phyloP scores from a whole-genome alignment of 2,797 vertebrate species.

The Cyclopterus lumpus region DNA sequence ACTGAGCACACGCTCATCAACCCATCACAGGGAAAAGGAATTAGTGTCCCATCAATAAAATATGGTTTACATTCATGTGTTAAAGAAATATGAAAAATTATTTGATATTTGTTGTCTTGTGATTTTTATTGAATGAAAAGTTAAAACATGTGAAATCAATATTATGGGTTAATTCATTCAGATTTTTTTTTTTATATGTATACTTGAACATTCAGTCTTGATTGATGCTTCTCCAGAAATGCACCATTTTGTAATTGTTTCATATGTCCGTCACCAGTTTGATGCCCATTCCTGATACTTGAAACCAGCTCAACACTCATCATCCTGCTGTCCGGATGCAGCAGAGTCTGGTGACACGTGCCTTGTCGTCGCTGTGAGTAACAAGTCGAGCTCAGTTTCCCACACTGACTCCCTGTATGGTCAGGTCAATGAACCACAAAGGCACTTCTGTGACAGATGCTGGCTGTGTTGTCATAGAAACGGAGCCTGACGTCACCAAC shows the following conservation, averaged over 20 bases:
- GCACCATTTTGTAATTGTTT: no score
- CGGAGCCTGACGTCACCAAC: conserved; percentile 49
- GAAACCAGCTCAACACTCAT: not conserved
- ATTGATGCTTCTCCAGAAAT: not conserved
- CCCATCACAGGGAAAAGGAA: not conserved
- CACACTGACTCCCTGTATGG: conserved; percentile 64
- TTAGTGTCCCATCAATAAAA: no score
- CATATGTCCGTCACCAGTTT: not conserved
- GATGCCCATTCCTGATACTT: rapidly evolving
- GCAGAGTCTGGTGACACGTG: conserved; percentile 31
- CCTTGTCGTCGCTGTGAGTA: conserved; percentile 46
- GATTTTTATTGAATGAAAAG: no score
- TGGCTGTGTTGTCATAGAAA: conserved; percentile 33
- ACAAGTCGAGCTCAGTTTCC: conserved; percentile 66
- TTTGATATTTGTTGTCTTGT: no score
- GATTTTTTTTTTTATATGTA: no score
- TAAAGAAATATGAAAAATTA: no score
- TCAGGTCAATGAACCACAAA: conserved; percentile 61
- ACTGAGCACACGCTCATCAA: conserved; percentile 12
- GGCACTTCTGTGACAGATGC: conserved; percentile 55
- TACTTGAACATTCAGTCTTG: no score
- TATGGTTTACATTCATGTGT: no score
- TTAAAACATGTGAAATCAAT: no score
- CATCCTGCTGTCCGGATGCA: conserved; percentile 37
- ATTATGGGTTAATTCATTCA: not conserved